Evolutionary conservation across 2,797 vertebrate species (phyloP), one percentile per base, ranked within the genome.

Genomic region (Lithobates sylvaticus): DNA sequence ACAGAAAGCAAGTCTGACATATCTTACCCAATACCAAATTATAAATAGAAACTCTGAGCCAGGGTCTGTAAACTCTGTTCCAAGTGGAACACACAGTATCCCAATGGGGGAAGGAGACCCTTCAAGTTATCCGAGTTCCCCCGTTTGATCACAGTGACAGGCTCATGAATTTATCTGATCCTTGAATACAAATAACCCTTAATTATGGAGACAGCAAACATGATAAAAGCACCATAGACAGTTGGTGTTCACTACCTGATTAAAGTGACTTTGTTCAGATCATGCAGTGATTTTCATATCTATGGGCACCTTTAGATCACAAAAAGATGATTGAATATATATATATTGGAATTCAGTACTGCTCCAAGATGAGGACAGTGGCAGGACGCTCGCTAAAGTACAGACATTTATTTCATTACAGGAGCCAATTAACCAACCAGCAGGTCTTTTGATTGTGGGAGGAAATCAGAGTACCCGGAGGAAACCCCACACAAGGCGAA

Each of bases 31-130:
- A 70, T 23, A 23, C 15, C 61, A 13, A 65, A 23, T 54, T 73
- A 84, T 47, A 65, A 72, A 78, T 65, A 84, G 69, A 73, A 12
- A 12, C 50, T 76, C 58, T 34, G 83, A 77, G 42, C 18, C 36
- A 12, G 50, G 21, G 54, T 61, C 54, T 61, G 54, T 0, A 13
- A 78, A 47, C 50, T 68, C 15, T 50, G 10, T 29, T 21, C 44
- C 42, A 80, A 74, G 39, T 58, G 23, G 32, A 81, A 29, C 29
- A 36, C 71, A 68, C 23, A 39, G 27, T 18, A 76, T 42, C 67
- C 70, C n/a, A 12, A n/a, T 9, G 69, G 27, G 27, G 21, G n/a
- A 68, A 42, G 27, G 27, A 42, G 12, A 61, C 54, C 18, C 54
- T 61, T 5, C 18, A 23, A 58, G 2, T 61, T 23, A 61, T 32